Conservation (phyloP, 2,888 invertebrate species). For the Alloplasta piceator region DNA sequence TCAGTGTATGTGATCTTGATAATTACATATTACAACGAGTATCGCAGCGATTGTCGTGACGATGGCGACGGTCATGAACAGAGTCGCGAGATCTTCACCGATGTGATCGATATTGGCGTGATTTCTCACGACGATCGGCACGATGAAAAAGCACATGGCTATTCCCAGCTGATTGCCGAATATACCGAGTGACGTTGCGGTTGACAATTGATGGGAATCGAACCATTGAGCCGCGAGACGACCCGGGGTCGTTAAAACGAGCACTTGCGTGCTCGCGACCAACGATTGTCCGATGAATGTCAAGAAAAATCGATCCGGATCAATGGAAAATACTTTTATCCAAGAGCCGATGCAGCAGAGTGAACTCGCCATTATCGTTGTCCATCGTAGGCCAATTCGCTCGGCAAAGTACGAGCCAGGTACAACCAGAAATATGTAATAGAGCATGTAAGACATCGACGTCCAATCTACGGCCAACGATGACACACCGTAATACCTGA, state of each 20-base stretch:
- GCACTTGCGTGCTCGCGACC: slow-evolving; percentile 83
- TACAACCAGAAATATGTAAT: slow-evolving; percentile 87
- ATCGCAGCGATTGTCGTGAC: slow-evolving; percentile 86
- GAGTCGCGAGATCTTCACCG: slow-evolving; percentile 79
- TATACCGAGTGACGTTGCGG: slow-evolving; percentile 89
- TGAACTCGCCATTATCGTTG: slow-evolving; percentile 84
- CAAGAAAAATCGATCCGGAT: slow-evolving; percentile 86
- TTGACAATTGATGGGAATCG: slow-evolving; percentile 86
- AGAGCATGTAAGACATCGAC: slow-evolving; percentile 88
- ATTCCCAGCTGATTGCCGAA: slow-evolving; percentile 90
- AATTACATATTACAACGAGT: slow-evolving; percentile 84
- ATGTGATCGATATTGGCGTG: slow-evolving; percentile 83
- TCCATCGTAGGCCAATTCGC: slow-evolving; percentile 85
- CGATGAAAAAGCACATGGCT: slow-evolving; percentile 88
- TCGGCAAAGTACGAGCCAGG: slow-evolving; percentile 84
- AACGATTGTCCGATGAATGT: slow-evolving; percentile 87
- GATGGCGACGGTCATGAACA: slow-evolving; percentile 77
- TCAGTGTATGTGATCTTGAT: background rate
- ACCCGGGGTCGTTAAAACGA: slow-evolving; percentile 88
- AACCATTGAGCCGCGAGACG: slow-evolving; percentile 89
- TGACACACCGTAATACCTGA: slow-evolving; percentile 82
- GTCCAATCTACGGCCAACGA: slow-evolving; percentile 86
- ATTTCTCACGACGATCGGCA: slow-evolving; percentile 85
- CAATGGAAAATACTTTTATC: slow-evolving; percentile 86
- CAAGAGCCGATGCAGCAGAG: slow-evolving; percentile 87